These are phyloP conservation scores for Erannis defoliaria DNA, from an alignment of 2,888 invertebrate genomes.

Conservation along the genomic window DNA sequence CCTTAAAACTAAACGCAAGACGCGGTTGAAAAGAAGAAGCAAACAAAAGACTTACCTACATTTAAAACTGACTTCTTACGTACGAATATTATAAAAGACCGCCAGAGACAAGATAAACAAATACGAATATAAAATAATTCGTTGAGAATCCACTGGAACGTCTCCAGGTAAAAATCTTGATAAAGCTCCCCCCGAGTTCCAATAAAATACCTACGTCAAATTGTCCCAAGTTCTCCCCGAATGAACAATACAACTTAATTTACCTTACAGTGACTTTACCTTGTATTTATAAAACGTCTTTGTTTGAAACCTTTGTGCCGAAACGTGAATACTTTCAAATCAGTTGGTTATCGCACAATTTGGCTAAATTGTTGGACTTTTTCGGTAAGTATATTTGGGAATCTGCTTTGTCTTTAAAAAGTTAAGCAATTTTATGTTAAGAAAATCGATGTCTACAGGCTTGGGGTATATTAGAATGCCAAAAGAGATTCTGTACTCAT, in stretches of 20 bases:
- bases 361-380: constrained; percentile 38
- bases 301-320: constrained; percentile 46
- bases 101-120: constrained; percentile 12
- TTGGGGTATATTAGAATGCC: no score
- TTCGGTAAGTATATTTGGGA: constrained; percentile 1
- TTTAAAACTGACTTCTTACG: neutral
- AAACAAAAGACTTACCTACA: constrained; percentile 4
- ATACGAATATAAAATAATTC: constrained; percentile 14
- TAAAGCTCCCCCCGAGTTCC: constrained; percentile 24
- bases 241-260: constrained; percentile 49
- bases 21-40: neutral
- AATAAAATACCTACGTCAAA: constrained; percentile 36
- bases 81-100: constrained; percentile 6
- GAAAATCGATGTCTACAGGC: no score
- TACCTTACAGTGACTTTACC: constrained; percentile 43
- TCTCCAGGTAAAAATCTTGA: constrained; percentile 28
- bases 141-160: constrained; percentile 38
- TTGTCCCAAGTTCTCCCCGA: constrained; percentile 37
- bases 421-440: constrained; percentile 1
- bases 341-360: constrained; percentile 46
- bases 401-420: constrained; percentile 3
- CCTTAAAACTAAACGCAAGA: neutral
- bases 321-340: constrained; percentile 50
- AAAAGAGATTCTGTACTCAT: neutral
- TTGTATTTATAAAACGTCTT: constrained; percentile 41